Base-by-base conservation (phyloP, 2,797 vertebrate genomes). In the Phalloptychus januarius region DNA sequence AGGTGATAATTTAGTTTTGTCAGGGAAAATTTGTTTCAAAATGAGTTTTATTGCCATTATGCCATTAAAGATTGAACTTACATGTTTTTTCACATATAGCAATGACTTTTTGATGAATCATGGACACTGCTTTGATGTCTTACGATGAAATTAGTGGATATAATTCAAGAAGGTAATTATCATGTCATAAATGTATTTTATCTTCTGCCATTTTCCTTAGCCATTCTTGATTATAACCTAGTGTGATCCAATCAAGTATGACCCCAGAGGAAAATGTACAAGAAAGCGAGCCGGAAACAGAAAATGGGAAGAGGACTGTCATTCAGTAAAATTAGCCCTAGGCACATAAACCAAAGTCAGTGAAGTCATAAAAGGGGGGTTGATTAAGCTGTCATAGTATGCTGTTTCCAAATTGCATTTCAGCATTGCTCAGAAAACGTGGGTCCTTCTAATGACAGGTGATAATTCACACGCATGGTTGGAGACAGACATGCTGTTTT, bases 341-440 rank as follows among this genome's bases (percentile, higher is more conserved):
- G 88, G 87, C 84, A 58, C 50, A 74, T 72, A 76, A 83, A 82
- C 77, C 84, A 84, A 87, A 90, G 86, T 88, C 87, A 74, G 88
- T 89, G 81, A 93, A 91, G 89, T 90, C 93, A 90, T 72, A 67
- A 84, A 89, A 85, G 83, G 80, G 86, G 86, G 83, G 87, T 86
- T 93, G 88, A 93, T 95, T 92, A 92, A 93, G 91, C 91, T 93
- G 88, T 94, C 87, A 82, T 88, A 89, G 80, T 85, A 76, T 80
- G 82, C 81, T 79, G 76, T 91, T 91, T 91, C 84, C 80, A 90
- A 92, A 93, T 90, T 81, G 79, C 81, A 80, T 87, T 86, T 84
- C 52, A 38, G 61, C 76, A 52, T 86, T 86, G 77, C 86, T 84
- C 67, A 56, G 77, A 86, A 88, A 90, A 82, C 75, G 79, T 52